phyloP scores from a whole-genome alignment of 2,113 vertebrate genomes.

The Ceratotherium simum region DNA sequence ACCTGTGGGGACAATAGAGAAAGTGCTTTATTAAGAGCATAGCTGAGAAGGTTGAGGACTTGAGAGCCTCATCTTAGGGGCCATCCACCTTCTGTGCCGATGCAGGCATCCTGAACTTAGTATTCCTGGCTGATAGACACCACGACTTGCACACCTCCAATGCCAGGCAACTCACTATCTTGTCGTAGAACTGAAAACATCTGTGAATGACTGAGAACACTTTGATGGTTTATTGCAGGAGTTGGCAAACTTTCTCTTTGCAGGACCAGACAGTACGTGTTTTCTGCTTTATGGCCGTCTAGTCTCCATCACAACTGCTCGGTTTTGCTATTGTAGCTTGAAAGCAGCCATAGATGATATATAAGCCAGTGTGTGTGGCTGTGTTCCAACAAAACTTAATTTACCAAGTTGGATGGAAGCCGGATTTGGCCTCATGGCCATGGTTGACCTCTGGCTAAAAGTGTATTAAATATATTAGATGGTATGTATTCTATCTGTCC shows the following conservation, averaged over 20 bases:
- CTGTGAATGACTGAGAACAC: background rate
- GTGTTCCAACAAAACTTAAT: too few species aligned
- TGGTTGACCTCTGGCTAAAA: too few species aligned
- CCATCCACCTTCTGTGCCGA: background rate
- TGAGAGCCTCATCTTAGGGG: background rate
- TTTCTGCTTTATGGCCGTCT: background rate
- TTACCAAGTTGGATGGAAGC: too few species aligned
- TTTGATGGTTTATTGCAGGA: too few species aligned
- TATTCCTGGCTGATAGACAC: background rate
- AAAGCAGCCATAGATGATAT: rapidly evolving
- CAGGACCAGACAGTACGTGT: background rate
- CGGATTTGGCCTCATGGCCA: rapidly evolving
- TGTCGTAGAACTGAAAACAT: rapidly evolving
- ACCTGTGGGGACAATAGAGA: background rate
- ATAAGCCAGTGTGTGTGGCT: rapidly evolving
- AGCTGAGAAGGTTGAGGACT: rapidly evolving
- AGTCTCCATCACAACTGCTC: rapidly evolving
- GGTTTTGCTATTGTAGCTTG: rapidly evolving
- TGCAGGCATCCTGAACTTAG: background rate
- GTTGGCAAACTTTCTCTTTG: background rate
- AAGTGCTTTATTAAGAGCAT: too few species aligned
- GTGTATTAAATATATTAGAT: background rate
- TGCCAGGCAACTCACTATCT: background rate
- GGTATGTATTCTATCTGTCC: rapidly evolving
- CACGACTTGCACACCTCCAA: background rate